phyloP scores from a whole-genome alignment of 1,140 invertebrate species.

The Brachionus koreanus region DNA sequence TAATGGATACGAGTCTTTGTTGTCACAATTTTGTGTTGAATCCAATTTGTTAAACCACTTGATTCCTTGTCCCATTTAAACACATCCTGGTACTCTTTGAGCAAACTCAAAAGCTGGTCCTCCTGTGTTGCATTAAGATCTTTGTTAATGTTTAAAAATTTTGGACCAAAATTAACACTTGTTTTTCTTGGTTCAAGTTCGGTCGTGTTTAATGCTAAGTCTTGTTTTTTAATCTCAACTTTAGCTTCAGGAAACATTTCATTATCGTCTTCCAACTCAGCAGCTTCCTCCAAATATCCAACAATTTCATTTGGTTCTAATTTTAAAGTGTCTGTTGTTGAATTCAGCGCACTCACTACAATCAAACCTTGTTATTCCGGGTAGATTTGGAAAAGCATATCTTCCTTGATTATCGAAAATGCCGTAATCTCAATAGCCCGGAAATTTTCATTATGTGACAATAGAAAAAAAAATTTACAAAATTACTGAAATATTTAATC shows the following conservation, averaged over 20 bases:
- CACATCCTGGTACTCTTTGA: background rate
- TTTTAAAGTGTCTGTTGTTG: no score
- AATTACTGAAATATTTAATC: no score
- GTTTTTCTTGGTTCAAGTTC: background rate
- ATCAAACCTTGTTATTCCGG: no score
- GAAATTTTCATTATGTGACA: no score
- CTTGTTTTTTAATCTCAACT: background rate
- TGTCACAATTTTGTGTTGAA: background rate
- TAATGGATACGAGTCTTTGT: conserved; percentile 22
- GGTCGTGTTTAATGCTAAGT: background rate
- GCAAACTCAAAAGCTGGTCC: background rate
- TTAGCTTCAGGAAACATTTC: background rate
- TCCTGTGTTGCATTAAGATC: background rate
- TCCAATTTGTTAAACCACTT: background rate
- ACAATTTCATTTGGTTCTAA: background rate
- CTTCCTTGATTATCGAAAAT: no score
- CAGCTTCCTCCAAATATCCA: background rate
- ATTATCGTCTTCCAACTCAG: background rate
- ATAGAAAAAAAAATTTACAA: no score
- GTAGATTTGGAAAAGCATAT: no score
- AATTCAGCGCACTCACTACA: no score
- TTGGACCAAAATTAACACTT: background rate
- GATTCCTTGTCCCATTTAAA: background rate
- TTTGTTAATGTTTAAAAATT: conserved; percentile 8
- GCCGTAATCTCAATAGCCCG: no score